phyloP scores from a whole-genome alignment of 1,140 invertebrate species.

The Tyrophagus putrescentiae region DNA sequence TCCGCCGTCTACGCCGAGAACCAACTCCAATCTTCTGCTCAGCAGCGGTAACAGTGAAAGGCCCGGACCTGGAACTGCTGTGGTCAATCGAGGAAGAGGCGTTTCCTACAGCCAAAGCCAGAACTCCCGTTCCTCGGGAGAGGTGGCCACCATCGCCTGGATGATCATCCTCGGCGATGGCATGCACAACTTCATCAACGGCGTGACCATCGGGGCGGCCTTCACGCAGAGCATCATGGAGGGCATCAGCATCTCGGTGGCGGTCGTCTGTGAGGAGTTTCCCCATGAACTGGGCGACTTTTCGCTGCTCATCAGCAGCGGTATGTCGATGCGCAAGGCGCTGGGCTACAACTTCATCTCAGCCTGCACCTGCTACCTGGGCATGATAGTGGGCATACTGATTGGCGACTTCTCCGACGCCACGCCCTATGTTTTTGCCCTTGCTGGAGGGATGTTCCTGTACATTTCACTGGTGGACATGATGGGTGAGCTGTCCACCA shows the following conservation, averaged over 20 bases:
- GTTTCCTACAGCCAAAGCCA: too few species aligned
- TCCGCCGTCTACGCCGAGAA: too few species aligned
- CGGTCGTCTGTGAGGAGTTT: slow-evolving; percentile 54
- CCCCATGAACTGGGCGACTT: slow-evolving; percentile 57
- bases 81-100: too few species aligned
- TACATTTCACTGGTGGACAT: slow-evolving; percentile 50
- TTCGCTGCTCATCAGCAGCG: slow-evolving; percentile 50
- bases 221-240: slow-evolving; percentile 46
- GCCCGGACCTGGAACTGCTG: too few species aligned
- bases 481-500: slow-evolving; percentile 43
- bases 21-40: too few species aligned
- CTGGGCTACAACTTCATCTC: slow-evolving; percentile 52
- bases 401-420: slow-evolving; percentile 40
- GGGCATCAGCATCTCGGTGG: slow-evolving; percentile 49
- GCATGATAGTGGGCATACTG: slow-evolving; percentile 43
- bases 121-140: too few species aligned
- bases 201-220: slow-evolving; percentile 50
- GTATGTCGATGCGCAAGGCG: slow-evolving; percentile 49
- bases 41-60: too few species aligned
- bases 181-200: slow-evolving; percentile 56
- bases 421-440: slow-evolving; percentile 42
- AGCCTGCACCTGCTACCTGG: slow-evolving; percentile 49
- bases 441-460: slow-evolving; percentile 49
- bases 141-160: slow-evolving; percentile 48
- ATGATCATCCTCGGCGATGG: slow-evolving; percentile 59